These are phyloP conservation scores for Aspidoscelis tigris DNA, from an alignment of 2,113 vertebrate species.

Conservation along the genomic window DNA sequence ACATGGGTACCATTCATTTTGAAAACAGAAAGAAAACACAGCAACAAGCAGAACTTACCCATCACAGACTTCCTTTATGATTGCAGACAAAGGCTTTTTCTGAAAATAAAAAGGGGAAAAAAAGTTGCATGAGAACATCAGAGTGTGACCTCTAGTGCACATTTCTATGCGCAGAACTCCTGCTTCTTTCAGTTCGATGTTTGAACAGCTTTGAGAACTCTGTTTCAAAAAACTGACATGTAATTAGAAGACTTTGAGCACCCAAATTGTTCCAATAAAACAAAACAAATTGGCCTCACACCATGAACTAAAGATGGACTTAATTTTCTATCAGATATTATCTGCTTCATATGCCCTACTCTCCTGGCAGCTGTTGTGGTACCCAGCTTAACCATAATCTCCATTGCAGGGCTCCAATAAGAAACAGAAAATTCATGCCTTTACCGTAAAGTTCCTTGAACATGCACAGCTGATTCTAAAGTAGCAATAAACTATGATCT, in stretches of 20 bases:
- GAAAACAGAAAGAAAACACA: slow-evolving; percentile 30
- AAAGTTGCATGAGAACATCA: slow-evolving; percentile 48
- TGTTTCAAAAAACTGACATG: neutral
- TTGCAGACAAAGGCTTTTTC: slow-evolving; percentile 97
- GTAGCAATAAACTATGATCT: neutral
- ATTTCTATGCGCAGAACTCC: neutral
- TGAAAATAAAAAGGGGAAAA: slow-evolving; percentile 68
- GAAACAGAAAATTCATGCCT: neutral
- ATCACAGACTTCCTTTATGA: slow-evolving; percentile 98
- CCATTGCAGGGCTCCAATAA: neutral
- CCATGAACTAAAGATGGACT: neutral
- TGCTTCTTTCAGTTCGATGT: neutral
- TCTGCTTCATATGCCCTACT: neutral
- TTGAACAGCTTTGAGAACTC: neutral
- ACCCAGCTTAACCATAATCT: neutral
- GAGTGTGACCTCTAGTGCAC: slow-evolving; percentile 24
- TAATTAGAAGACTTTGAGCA: neutral
- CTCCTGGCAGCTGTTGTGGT: too few relatives aligned
- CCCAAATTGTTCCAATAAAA: neutral
- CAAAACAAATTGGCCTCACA: neutral
- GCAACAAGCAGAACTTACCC: slow-evolving; percentile 83
- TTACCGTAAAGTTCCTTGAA: neutral
- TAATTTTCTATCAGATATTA: neutral
- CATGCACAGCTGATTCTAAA: neutral
- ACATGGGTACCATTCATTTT: neutral